Evolutionary conservation across 2,888 invertebrate genomes (phyloP), one percentile per base, ranked within the genome.

Genomic region (Thereva nobilitata): DNA sequence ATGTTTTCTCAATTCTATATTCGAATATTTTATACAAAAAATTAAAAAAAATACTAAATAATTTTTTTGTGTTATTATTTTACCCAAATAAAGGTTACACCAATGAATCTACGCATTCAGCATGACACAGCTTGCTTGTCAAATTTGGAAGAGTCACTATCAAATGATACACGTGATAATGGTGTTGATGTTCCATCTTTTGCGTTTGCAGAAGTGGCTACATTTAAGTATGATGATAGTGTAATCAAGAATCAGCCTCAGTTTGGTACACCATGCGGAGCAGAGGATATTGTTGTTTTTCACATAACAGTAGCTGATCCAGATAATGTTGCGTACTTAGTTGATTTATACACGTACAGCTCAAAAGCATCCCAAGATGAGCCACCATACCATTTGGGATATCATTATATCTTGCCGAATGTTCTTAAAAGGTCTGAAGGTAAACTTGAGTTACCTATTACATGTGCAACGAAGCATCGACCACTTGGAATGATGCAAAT

Each of bases 381-480:
- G 72, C 89, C 91, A 38, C 94, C 95, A 4, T 87, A 86, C 75
- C 94, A 94, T 82, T 85, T 95, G 67, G 96, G 95, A 9, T 95
- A 93, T 77, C 92, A 93, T 76, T 94, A 95, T 82, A 86, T 97
- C 71, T 82, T 97, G 74, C 95, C 96, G 6, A 90, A 91, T 76
- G 88, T 90, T 73, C 83, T 94, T 70, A 91, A 90, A 74, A 84
- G 87, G 41, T 92, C 93, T 49, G 89, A 90, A 74, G 94, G 93
- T 5, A 83, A 83, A 38, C 80, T 90, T 23, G 89, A 91, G 72
- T 84, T 94, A 70, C 94, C 96, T n/a, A 92, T 97, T 40, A 93
- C 92, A 50, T 86, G 86, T 72, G 93, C 92, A 77, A 86, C 89
- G 37, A 91, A 90, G 74, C 95, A 96, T 79, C 86, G 92, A 53